These are phyloP conservation scores for Leuciscus idus DNA, from an alignment of 2,113 vertebrate genomes.

Conservation along the genomic window DNA sequence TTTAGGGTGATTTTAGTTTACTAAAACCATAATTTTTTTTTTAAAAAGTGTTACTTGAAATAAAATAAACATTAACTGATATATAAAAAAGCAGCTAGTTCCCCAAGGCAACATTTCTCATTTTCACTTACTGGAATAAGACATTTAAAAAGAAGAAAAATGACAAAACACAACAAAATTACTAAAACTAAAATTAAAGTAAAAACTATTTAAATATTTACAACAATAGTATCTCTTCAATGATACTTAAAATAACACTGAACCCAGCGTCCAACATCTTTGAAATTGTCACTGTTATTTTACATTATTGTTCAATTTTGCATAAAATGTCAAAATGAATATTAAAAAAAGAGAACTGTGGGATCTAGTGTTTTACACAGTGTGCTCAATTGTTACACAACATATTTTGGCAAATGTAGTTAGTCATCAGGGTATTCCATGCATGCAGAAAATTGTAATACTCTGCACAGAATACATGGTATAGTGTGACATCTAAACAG, in stretches of 20 bases:
- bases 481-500: background rate
- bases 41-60: background rate
- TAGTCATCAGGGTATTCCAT: background rate
- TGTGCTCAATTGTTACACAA: background rate
- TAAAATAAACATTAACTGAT: background rate
- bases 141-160: background rate
- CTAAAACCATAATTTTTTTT: background rate
- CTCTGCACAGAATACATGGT: background rate
- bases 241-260: background rate
- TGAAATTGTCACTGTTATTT: too few species aligned
- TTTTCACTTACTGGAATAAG: too few species aligned
- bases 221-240: background rate
- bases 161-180: too few species aligned
- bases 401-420: background rate
- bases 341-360: background rate
- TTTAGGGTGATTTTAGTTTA: background rate
- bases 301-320: background rate
- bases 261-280: background rate
- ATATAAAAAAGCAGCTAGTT: background rate
- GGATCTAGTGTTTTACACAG: background rate
- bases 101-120: too few species aligned
- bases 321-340: background rate
- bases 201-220: background rate
- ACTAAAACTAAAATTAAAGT: too few species aligned
- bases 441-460: background rate